Conservation (phyloP, 2,797 vertebrate species). For the Darevskia nairensis region DNA sequence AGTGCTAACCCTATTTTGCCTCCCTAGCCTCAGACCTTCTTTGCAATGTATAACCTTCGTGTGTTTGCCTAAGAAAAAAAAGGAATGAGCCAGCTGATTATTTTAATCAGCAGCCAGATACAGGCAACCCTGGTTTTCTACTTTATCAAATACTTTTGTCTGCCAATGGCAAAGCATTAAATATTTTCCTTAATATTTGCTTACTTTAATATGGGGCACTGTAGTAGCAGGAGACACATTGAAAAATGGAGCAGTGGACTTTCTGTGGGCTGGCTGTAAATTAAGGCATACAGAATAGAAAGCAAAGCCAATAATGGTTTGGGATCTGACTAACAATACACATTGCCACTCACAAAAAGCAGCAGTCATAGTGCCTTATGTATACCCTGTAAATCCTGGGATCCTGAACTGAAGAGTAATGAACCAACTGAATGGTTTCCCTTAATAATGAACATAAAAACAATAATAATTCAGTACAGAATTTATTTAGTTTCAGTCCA, state of each 20-base stretch:
- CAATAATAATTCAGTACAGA: background rate
- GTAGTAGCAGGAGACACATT: background rate
- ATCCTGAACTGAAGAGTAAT: conserved; percentile 19
- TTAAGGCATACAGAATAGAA: conserved; percentile 17
- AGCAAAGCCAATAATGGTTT: background rate
- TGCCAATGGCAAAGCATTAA: background rate
- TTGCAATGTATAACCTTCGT: background rate
- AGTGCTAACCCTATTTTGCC: background rate
- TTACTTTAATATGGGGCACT: background rate
- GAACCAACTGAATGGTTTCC: background rate
- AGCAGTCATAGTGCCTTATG: background rate
- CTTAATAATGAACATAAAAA: background rate
- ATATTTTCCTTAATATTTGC: conserved; percentile 31
- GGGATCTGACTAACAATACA: background rate
- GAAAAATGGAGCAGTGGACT: background rate
- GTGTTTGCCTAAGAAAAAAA: background rate
- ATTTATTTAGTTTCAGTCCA: conserved; percentile 3
- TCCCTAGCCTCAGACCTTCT: conserved; percentile 5
- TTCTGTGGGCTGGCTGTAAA: background rate
- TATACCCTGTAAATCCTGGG: background rate
- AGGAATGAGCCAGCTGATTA: background rate
- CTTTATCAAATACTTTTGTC: conserved; percentile 6
- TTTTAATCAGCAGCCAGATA: background rate
- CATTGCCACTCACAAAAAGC: background rate
- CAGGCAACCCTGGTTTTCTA: conserved; percentile 10